Evolutionary conservation across 2,113 vertebrate species (phyloP).

Genomic region (Labeo rohita): DNA sequence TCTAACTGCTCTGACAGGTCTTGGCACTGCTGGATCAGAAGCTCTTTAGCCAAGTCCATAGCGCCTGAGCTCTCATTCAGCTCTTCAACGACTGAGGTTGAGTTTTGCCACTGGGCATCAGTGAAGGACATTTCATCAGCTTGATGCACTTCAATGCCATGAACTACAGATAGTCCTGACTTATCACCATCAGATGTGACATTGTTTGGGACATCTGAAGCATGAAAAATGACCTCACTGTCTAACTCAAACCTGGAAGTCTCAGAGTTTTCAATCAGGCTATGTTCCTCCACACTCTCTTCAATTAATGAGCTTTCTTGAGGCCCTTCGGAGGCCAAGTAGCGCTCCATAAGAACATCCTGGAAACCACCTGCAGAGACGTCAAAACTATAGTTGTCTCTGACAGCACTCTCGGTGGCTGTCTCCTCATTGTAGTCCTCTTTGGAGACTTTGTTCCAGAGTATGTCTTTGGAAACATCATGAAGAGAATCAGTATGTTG

Average conservation of each 20-base stretch:
- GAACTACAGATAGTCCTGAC: not conserved
- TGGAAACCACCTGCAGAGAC: conserved; percentile 45
- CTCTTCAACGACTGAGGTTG: conserved; percentile 52
- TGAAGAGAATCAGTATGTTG: conserved; percentile 8
- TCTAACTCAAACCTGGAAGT: conserved; percentile 70
- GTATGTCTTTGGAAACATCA: conserved; percentile 37
- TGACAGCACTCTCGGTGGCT: conserved; percentile 36
- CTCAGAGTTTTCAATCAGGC: conserved; percentile 69
- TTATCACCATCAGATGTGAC: conserved; percentile 1
- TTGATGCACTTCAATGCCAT: not conserved
- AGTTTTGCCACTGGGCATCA: conserved; percentile 45
- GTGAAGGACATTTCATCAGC: conserved; percentile 55
- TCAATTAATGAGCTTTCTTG: conserved; percentile 61
- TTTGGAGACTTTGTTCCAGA: conserved; percentile 58
- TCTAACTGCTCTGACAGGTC: conserved; percentile 74
- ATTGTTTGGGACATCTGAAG: conserved; percentile 61
- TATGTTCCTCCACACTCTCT: conserved; percentile 62
- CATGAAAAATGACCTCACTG: conserved; percentile 69
- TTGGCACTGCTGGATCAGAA: conserved; percentile 70
- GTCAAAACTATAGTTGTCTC: conserved; percentile 40
- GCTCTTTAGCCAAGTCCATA: conserved; percentile 64
- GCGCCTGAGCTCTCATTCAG: fast-evolving
- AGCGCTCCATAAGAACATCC: conserved; percentile 77
- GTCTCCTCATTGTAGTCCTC: conserved; percentile 64
- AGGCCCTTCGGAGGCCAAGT: conserved; percentile 68